Base-by-base conservation (phyloP, 2,797 vertebrate species). In the Sebastes cheni region DNA sequence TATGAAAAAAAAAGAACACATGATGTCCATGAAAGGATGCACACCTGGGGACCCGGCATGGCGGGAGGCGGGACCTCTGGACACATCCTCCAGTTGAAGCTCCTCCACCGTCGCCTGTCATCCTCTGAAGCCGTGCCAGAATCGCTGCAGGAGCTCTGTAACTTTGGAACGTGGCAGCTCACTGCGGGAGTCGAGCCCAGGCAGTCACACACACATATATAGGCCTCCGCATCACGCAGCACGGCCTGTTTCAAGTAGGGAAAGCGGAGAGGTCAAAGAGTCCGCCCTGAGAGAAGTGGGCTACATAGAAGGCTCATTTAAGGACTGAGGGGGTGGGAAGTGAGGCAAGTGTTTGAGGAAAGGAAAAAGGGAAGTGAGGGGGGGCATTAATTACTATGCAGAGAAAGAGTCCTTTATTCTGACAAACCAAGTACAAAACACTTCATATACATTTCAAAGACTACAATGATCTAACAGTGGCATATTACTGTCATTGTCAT, bases 351-450 rank as follows among this genome's bases (percentile, higher is more conserved):
- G 77, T 83, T 67, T 69, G 75, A 83, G 74, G 50, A 79, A 70
- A 66, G 73, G 46, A 80, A 77, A 77, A 67, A 56, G 59, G 68
- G 81, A 72, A 42, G 42, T 59, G 58, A 29, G 46, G 67, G 34
- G 50, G 14, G 29, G 68, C 77, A 81, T 77, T 93, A 88, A 85
- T 86, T 71, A 79, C 79, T 76, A 64, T 59, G 67, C 81, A 88
- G 74, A 91, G 80, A 94, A 91, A 87, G 80, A 77, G 68, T 80
- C 86, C 81, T 93, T 93, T 89, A 89, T 90, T 90, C 84, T 79
- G 36, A 68, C 42, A 75, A 84, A 75, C 74, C 34, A 73, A 88
- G 82, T 62, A 71, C 60, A 80, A 85, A 89, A 69, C 61, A 65
- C 66, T 68, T 84, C 34, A 89, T 86, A 83, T 82, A 75, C 77